Conservation (phyloP, 37 sponge, comb jelly and placozoan genomes). For the Hormiphora californensis region DNA sequence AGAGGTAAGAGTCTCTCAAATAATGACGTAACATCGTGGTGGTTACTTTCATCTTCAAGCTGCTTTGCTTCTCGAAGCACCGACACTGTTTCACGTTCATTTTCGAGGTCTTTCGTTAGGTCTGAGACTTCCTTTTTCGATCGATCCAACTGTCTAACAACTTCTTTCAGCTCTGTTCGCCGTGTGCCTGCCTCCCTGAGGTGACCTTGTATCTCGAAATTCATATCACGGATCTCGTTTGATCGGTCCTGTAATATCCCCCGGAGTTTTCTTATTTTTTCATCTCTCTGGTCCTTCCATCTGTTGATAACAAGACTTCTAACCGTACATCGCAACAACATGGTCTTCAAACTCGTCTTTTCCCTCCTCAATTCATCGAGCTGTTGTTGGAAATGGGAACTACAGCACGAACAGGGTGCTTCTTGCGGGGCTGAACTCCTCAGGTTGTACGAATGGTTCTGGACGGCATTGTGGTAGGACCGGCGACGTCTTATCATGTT, state of each 20-base stretch:
- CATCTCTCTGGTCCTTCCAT: background rate
- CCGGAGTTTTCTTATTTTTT: slow-evolving; percentile 2
- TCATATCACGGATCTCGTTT: background rate
- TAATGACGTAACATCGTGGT: no score
- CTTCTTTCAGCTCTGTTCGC: background rate
- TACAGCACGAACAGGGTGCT: background rate
- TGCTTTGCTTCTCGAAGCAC: background rate
- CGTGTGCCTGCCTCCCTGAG: slow-evolving; percentile 1
- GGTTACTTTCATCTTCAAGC: background rate
- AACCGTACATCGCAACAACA: background rate
- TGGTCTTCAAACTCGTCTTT: background rate
- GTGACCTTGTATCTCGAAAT: background rate
- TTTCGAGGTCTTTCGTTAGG: background rate
- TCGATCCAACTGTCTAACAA: background rate
- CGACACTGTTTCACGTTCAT: background rate
- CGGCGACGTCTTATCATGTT: background rate
- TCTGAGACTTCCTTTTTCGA: slow-evolving; percentile 2
- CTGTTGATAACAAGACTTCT: background rate
- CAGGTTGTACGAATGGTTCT: slow-evolving; percentile 24
- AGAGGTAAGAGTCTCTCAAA: no score
- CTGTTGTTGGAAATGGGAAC: background rate
- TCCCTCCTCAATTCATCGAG: background rate
- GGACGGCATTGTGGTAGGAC: background rate
- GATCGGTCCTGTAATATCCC: slow-evolving; percentile 10
- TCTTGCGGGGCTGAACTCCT: background rate